Evolutionary conservation across 1,140 invertebrate species (phyloP).

Genomic region (Nasonia vitripennis): DNA sequence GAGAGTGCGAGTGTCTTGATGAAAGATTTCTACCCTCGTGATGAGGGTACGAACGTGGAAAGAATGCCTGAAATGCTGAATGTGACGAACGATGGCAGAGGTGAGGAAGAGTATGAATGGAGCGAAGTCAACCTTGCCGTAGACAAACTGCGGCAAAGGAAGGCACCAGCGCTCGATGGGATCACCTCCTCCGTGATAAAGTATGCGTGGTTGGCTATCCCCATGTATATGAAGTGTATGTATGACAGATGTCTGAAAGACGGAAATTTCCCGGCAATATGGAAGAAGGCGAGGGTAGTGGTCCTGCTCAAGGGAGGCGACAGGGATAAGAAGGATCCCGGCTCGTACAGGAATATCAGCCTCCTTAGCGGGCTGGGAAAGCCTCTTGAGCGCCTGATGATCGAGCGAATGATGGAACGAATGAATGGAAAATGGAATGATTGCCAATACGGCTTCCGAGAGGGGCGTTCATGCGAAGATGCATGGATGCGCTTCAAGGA

Average conservation of each 20-base stretch:
- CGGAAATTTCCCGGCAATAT: slow-evolving; percentile 41
- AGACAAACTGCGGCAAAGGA: too few species aligned
- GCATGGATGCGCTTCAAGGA: background rate
- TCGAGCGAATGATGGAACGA: slow-evolving; percentile 36
- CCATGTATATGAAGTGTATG: background rate
- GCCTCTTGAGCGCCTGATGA: slow-evolving; percentile 54
- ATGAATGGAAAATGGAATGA: background rate
- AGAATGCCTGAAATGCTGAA: too few species aligned
- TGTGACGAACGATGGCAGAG: too few species aligned
- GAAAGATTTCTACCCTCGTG: slow-evolving; percentile 2
- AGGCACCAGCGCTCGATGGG: slow-evolving; percentile 22
- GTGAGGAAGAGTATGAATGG: too few species aligned
- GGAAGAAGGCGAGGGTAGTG: slow-evolving; percentile 50
- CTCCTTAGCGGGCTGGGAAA: slow-evolving; percentile 56
- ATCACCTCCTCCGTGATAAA: background rate
- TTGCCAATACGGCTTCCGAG: slow-evolving; percentile 10
- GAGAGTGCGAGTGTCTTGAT: background rate
- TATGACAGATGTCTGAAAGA: slow-evolving; percentile 10
- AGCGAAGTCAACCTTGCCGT: too few species aligned
- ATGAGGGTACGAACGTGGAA: too few species aligned
- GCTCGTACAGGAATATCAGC: slow-evolving; percentile 57
- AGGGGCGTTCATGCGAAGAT: slow-evolving; percentile 32
- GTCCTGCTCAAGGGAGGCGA: slow-evolving; percentile 50
- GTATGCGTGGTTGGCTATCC: too few species aligned
- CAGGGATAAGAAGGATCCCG: slow-evolving; percentile 30